These are phyloP conservation scores for Actinemys pallida DNA, from an alignment of 2,113 vertebrate species.

Conservation along the genomic window DNA sequence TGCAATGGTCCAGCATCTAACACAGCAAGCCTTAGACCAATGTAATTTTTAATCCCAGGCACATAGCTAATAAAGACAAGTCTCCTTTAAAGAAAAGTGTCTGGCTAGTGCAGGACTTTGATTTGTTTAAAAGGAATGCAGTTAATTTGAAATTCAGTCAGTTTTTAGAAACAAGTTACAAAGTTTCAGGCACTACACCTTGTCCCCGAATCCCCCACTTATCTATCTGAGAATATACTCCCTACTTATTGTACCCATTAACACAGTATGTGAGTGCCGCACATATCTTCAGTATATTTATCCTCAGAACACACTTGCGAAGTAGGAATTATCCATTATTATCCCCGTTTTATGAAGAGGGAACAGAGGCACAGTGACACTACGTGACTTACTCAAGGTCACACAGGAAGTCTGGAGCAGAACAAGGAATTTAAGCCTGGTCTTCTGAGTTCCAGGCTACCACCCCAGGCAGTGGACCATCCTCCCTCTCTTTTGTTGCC, in stretches of 20 bases:
- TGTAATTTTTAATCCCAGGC: neutral
- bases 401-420: neutral
- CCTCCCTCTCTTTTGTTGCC: neutral
- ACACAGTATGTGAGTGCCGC: neutral
- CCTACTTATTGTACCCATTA: neutral
- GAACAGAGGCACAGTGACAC: neutral
- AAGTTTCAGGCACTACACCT: neutral
- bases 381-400: neutral
- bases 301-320: neutral
- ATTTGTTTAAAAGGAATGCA: neutral
- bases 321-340: neutral
- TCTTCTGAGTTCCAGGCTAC: neutral
- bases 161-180: neutral
- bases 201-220: neutral
- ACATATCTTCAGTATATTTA: neutral
- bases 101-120: neutral
- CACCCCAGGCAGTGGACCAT: neutral
- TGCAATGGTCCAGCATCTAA: neutral
- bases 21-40: neutral
- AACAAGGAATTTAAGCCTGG: neutral
- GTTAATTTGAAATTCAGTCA: neutral
- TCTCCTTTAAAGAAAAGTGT: neutral
- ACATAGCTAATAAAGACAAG: neutral
- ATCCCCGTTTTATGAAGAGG: slow-evolving; percentile 4
- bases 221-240: neutral